Conservation (phyloP, 2,113 vertebrate genomes). For the Lamprologus callipterus region DNA sequence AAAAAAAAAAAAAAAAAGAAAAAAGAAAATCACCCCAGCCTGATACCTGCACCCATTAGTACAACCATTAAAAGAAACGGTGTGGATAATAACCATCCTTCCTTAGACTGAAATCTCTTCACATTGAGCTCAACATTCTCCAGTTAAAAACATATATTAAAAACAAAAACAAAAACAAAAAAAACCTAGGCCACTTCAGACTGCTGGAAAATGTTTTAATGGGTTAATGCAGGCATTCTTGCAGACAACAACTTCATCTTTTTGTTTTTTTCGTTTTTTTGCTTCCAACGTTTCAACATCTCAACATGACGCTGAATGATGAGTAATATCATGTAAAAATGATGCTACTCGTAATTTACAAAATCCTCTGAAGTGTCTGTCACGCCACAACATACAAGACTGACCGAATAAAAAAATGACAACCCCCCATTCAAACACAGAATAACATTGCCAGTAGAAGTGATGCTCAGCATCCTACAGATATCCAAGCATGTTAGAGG, state of each 20-base stretch:
- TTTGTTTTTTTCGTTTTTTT: constrained; percentile 26
- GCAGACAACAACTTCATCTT: constrained; percentile 59
- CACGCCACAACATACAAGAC: constrained; percentile 63
- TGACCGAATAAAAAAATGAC: constrained; percentile 53
- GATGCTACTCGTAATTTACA: constrained; percentile 60
- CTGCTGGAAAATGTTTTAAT: constrained; percentile 74
- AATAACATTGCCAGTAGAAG: constrained; percentile 59
- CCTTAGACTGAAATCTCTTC: neutral
- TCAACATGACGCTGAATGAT: constrained; percentile 52
- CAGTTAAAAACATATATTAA: neutral
- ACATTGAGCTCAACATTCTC: neutral
- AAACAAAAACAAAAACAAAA: neutral
- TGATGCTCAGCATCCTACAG: constrained; percentile 70
- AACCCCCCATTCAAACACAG: constrained; percentile 51
- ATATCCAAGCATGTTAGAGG: constrained; percentile 63
- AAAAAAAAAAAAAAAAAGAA: neutral
- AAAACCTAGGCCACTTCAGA: neutral
- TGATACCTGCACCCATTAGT: neutral
- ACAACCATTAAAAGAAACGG: neutral
- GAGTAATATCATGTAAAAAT: constrained; percentile 60
- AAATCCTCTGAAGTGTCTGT: constrained; percentile 58
- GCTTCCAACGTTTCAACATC: constrained; percentile 56
- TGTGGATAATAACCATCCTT: neutral
- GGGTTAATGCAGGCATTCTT: constrained; percentile 72
- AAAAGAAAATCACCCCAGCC: neutral